Conservation (phyloP, 2,888 invertebrate species). For the Aquatica leii region DNA sequence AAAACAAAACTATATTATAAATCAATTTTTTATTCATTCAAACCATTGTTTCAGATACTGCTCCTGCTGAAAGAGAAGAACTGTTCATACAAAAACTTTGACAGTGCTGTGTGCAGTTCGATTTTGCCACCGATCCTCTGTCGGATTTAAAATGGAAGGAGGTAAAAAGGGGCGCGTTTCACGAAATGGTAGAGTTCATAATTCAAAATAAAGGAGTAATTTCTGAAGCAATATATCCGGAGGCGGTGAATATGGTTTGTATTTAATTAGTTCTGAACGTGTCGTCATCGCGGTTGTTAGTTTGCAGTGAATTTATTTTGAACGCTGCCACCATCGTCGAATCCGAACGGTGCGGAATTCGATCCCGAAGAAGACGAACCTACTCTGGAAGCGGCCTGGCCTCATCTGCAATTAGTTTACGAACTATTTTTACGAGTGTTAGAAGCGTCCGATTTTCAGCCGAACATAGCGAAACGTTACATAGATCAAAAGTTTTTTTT, state of each 20-base stretch:
- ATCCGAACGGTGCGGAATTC: slow-evolving; percentile 84
- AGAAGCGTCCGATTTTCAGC: slow-evolving; percentile 98
- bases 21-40: too few species aligned
- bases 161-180: slow-evolving; percentile 94
- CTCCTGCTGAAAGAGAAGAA: slow-evolving; percentile 92
- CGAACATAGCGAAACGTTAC: slow-evolving; percentile 77
- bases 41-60: slow-evolving; percentile 75
- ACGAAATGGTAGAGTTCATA: slow-evolving; percentile 98
- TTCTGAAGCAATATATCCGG: slow-evolving; percentile 97
- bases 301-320: slow-evolving; percentile 93
- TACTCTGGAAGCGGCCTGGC: slow-evolving; percentile 99
- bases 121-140: slow-evolving; percentile 93
- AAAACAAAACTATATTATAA: too few species aligned
- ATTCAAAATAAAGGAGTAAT: slow-evolving; percentile 88
- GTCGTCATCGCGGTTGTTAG: slow-evolving; percentile 35
- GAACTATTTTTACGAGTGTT: slow-evolving; percentile 98
- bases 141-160: slow-evolving; percentile 99
- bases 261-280: neutral
- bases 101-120: slow-evolving; percentile 98
- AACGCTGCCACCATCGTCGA: slow-evolving; percentile 96
- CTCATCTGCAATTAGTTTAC: slow-evolving; percentile 98
- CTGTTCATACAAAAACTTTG: slow-evolving; percentile 95
- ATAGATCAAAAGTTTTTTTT: slow-evolving; percentile 99
- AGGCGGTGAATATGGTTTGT: slow-evolving; percentile 96
- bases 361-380: slow-evolving; percentile 99